Percentiles rank a stretch among this genome's conserved stretches.
These are phyloP conservation scores for Linnaemya vulpina DNA, from an alignment of 2,888 invertebrate genomes.

Conservation along the genomic window DNA sequence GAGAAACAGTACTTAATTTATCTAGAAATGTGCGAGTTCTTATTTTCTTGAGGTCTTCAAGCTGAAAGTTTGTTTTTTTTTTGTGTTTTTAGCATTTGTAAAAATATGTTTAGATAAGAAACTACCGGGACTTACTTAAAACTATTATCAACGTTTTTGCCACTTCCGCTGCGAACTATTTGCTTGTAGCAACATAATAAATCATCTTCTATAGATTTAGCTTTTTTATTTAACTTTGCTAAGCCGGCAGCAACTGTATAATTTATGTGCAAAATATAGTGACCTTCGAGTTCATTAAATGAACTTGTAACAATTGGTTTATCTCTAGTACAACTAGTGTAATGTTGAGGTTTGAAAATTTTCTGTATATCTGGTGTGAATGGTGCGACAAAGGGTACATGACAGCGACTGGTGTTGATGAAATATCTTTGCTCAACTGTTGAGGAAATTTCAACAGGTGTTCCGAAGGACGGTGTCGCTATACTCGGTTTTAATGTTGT, in stretches of 20 bases:
- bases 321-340: conserved; percentile 83
- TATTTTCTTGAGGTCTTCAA: neutral
- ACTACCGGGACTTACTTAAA: conserved; percentile 75
- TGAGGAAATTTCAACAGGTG: conserved; percentile 16
- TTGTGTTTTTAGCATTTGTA: neutral
- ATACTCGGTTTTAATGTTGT: neutral
- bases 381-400: conserved; percentile 85
- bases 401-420: conserved; percentile 85
- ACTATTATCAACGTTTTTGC: conserved; percentile 75
- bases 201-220: conserved; percentile 66
- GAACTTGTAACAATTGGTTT: conserved; percentile 76
- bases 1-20: neutral
- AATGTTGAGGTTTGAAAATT: conserved; percentile 82
- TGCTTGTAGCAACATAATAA: conserved; percentile 79
- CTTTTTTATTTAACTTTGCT: conserved; percentile 27
- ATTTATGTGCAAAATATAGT: conserved; percentile 76
- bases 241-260: conserved; percentile 61
- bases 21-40: neutral
- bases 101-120: conserved; percentile 16
- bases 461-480: neutral
- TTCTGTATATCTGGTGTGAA: conserved; percentile 84
- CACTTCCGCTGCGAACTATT: conserved; percentile 77
- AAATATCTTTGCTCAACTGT: conserved; percentile 74
- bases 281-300: conserved; percentile 73
- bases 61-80: neutral